Percentiles rank a stretch among this genome's conserved stretches.
phyloP scores from a whole-genome alignment of 2,113 vertebrate species.

The Oenanthe oenanthe region DNA sequence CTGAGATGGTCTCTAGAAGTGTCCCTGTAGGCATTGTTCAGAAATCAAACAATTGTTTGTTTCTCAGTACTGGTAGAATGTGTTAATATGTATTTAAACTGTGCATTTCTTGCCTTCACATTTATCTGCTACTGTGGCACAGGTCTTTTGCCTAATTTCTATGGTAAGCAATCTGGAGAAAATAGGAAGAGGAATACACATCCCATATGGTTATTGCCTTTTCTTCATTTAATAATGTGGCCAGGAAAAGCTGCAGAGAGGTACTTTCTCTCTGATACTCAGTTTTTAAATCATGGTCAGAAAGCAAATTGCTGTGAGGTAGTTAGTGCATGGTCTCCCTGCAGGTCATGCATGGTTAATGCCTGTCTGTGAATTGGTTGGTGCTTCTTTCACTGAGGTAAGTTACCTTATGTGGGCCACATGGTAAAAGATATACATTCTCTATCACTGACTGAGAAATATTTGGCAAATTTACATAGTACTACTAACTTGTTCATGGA shows the following conservation, averaged over 20 bases:
- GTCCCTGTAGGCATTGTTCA: neutral
- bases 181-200: neutral
- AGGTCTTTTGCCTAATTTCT: neutral
- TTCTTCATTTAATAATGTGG: neutral
- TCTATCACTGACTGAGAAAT: neutral
- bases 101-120: neutral
- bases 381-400: neutral
- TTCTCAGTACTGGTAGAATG: neutral
- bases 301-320: neutral
- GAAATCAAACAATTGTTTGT: neutral
- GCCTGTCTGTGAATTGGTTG: neutral
- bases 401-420: neutral
- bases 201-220: neutral
- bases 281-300: neutral
- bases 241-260: neutral
- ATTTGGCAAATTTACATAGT: neutral
- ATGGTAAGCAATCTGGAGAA: neutral
- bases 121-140: neutral
- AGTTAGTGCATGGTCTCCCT: neutral
- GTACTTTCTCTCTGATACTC: neutral
- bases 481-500: neutral
- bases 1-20: neutral
- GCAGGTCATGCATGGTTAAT: accelerated
- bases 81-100: neutral
- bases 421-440: neutral